A percentile compares a stretch with the other conserved stretches of the same genome.
These are phyloP conservation scores for Panurus biarmicus DNA, from an alignment of 2,113 vertebrate genomes.

Conservation along the genomic window DNA sequence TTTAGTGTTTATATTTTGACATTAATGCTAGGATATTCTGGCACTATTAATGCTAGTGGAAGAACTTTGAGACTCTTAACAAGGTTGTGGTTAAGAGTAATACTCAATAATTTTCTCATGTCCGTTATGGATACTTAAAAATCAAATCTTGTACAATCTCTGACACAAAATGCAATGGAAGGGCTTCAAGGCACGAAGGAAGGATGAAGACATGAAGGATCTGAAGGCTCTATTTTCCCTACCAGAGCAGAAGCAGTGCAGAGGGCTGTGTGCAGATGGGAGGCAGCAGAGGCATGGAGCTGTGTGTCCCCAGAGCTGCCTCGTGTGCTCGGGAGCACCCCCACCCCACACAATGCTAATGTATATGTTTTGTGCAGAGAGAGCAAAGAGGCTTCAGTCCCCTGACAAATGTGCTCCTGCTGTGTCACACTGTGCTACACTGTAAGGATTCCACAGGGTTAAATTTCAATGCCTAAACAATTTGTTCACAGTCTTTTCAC, in stretches of 20 bases:
- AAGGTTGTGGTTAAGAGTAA: not conserved
- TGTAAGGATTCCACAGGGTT: conserved; percentile 59
- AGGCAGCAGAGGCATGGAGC: not conserved
- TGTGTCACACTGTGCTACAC: conserved; percentile 53
- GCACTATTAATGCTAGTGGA: not conserved
- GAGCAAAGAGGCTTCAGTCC: conserved; percentile 34
- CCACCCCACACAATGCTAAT: conserved; percentile 28
- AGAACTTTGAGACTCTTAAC: not conserved
- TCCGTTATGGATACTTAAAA: not conserved
- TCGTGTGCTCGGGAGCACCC: not conserved
- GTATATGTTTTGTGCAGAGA: conserved; percentile 19
- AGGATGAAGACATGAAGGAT: not conserved
- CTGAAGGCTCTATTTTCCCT: not conserved
- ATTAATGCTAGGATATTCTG: not conserved
- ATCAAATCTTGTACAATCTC: not conserved
- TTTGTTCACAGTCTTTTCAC: conserved; percentile 60
- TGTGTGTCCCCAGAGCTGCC: not conserved
- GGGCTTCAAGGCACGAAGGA: not conserved
- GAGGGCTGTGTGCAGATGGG: not conserved
- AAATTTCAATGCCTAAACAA: conserved; percentile 59
- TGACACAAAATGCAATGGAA: not conserved
- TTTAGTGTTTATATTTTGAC: not conserved
- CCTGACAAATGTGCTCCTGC: conserved; percentile 50
- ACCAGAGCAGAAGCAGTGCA: not conserved
- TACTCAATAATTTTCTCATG: not conserved